Conservation (phyloP, 2,797 vertebrate species). For the Gymnoscopelus braueri region DNA sequence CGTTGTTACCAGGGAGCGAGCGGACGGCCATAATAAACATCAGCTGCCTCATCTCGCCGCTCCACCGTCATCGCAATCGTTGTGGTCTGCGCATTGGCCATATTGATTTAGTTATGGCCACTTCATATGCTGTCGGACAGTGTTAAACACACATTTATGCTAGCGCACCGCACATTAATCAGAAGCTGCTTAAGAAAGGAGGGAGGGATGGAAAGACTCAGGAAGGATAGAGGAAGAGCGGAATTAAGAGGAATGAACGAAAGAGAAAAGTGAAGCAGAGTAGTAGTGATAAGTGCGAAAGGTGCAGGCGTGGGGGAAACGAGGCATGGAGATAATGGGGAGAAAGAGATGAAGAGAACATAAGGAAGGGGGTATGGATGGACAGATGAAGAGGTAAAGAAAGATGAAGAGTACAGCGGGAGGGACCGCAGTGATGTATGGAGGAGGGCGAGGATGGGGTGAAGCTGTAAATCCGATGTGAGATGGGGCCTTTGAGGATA, state of each 20-base stretch:
- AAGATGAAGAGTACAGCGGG: not conserved
- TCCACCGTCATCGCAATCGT: constrained; percentile 17
- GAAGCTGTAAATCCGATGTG: constrained; percentile 11
- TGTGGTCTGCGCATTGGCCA: constrained; percentile 70
- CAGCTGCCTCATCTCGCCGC: constrained; percentile 33
- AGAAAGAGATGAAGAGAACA: not conserved
- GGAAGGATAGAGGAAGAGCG: not conserved
- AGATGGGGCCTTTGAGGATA: constrained; percentile 24
- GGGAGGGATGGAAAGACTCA: constrained; percentile 2
- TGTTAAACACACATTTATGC: constrained; percentile 93
- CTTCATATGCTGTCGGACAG: constrained; percentile 90
- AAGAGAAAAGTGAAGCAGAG: not conserved
- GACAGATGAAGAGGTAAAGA: not conserved
- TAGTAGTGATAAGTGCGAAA: too few relatives aligned
- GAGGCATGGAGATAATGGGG: not conserved
- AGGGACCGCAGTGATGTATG: too few relatives aligned
- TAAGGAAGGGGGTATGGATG: not conserved
- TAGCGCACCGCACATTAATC: constrained; percentile 77
- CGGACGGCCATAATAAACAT: constrained; percentile 60
- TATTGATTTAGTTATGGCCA: constrained; percentile 89
- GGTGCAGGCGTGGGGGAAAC: too few relatives aligned
- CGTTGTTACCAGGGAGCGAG: constrained; percentile 32
- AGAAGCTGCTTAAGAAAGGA: constrained; percentile 55
- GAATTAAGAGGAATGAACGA: not conserved
- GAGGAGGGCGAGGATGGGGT: not conserved